Conservation (phyloP, 2,888 invertebrate genomes). For the Dicyrtoma fusca region DNA sequence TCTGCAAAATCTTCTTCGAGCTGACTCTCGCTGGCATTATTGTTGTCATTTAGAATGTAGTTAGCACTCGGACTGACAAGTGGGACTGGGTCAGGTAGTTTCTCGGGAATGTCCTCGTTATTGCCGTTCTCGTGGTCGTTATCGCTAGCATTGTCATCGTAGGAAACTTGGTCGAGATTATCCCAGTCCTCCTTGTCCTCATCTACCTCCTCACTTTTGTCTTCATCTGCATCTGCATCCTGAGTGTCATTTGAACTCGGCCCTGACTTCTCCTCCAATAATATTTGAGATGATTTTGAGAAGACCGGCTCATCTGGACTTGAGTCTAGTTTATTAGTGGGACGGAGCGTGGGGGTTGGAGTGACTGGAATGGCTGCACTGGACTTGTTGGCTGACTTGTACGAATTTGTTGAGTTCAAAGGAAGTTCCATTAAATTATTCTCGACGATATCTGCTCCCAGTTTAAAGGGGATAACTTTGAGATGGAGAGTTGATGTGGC, state of each 20-base stretch:
- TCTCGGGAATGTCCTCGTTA: slow-evolving; percentile 43
- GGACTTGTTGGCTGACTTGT: no score
- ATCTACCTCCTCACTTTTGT: background rate
- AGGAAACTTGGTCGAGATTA: background rate
- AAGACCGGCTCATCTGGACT: no score
- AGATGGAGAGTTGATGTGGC: no score
- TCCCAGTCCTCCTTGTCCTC: slow-evolving; percentile 14
- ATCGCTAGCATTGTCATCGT: background rate
- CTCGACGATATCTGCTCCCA: no score
- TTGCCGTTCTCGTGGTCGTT: slow-evolving; percentile 37
- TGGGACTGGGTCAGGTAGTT: slow-evolving; percentile 51
- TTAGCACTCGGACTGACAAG: slow-evolving; percentile 40
- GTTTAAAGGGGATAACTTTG: no score
- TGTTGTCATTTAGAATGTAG: slow-evolving; percentile 41
- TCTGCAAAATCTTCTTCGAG: slow-evolving; percentile 55
- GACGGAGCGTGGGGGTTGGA: background rate
- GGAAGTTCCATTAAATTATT: no score
- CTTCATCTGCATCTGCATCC: background rate
- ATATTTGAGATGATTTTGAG: background rate
- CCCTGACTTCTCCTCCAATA: background rate
- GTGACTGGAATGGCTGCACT: background rate
- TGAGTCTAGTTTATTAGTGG: no score
- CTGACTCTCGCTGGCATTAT: slow-evolving; percentile 33
- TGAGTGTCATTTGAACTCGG: background rate
- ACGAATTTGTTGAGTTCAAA: background rate